Base-by-base conservation (phyloP, 2,113 vertebrate species). In the Aspidoscelis tigris region DNA sequence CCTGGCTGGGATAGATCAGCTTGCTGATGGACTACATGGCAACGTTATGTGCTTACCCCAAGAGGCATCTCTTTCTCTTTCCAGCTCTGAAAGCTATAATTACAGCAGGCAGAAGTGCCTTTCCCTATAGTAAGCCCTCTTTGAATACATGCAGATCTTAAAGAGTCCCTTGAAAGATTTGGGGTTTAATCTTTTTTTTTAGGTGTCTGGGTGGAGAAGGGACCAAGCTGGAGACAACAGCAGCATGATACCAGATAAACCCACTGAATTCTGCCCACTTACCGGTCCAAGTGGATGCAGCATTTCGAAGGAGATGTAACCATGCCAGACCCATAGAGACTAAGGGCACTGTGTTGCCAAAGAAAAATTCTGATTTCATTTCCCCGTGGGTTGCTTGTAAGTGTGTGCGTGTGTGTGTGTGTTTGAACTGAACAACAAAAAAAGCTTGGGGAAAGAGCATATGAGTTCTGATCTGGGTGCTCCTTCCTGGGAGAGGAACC, bases 291-390 rank as follows among this genome's bases (percentile, higher is more conserved):
- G 5, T 7, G 68, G 68, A 33, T 39, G 22, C 76, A 72, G 83
- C 44, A 21, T 73, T 79, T 64, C 69, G 76, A 79, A 58, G 55
- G 73, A 84, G 83, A 74, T 50, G n/a, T 47, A 50, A 66, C 77
- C 12, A 1, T 47, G 44, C 69, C 50, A 73, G 55, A 65, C 50
- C 76, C 68, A 44, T 43, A 73, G 83, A 69, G 83, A 84, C 39
- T 53, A 24, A 66, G 70, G 69, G 76, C n/a, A 44, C 55, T 78
- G 69, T 0, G 83, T 70, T 84, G 76, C 69, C 69, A 79, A 50
- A 84, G 76, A 84, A 73, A 33, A 79, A 79, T 39, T 72, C 83
- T 66, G 77, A n/a, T 58, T 70, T 84, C n/a, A 22, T 84, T 79
- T 84, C 83, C 77, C 76, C 39, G 69, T 66, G 70, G 83, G 58